Percentiles rank a stretch among this genome's conserved stretches.
phyloP scores from a whole-genome alignment of 2,797 vertebrate genomes.

The Pseudochirops cupreus region DNA sequence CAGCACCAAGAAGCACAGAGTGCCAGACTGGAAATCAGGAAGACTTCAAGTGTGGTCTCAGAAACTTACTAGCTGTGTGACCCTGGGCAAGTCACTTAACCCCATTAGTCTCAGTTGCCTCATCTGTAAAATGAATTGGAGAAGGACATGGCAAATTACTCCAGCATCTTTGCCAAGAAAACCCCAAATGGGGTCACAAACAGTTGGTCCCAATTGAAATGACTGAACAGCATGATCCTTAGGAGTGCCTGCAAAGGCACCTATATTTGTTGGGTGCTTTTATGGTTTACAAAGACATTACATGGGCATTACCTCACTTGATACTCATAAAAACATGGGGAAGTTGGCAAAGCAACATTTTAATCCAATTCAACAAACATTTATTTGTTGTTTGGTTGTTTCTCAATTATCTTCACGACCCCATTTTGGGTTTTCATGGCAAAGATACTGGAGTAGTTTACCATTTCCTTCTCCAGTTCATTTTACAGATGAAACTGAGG shows the following conservation, averaged over 20 bases:
- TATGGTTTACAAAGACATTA: not conserved
- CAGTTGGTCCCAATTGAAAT: not conserved
- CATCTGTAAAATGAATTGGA: not conserved
- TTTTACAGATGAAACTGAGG: not conserved
- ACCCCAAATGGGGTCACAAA: not conserved
- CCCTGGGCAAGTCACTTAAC: not conserved
- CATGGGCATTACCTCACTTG: not conserved
- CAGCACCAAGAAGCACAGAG: not conserved
- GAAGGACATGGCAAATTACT: not conserved
- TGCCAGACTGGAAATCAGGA: not conserved
- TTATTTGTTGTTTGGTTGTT: not conserved
- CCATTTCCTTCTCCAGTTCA: not conserved
- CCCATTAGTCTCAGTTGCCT: not conserved
- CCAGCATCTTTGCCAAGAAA: not conserved
- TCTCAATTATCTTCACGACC: not conserved
- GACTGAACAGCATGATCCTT: not conserved
- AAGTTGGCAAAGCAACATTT: not conserved
- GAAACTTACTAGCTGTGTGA: not conserved
- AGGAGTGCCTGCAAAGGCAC: not conserved
- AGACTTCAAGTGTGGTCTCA: not conserved
- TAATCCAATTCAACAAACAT: not conserved
- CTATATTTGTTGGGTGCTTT: not conserved
- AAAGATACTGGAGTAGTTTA: not conserved
- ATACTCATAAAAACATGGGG: not conserved
- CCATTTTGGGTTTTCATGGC: not conserved